phyloP scores from a whole-genome alignment of 2,797 vertebrate species.

The Podarcis lilfordi region DNA sequence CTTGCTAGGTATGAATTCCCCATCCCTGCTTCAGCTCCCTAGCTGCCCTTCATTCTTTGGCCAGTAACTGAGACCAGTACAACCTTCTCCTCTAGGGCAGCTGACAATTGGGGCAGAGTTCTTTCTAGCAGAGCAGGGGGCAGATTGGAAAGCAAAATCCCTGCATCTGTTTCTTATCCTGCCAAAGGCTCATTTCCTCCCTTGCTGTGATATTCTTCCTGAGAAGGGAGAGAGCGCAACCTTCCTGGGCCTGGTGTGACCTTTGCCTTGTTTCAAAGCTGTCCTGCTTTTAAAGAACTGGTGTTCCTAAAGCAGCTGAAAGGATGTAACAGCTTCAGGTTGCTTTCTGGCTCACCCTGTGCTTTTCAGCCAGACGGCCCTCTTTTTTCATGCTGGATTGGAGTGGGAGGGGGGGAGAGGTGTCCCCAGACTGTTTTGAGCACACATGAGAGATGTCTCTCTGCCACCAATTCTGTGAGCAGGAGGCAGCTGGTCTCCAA shows the following conservation, averaged over 20 bases:
- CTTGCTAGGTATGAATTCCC: not conserved
- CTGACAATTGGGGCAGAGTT: not conserved
- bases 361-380: not conserved
- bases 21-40: not conserved
- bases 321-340: not conserved
- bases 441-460: not conserved
- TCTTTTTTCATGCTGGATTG: not conserved
- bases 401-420: not conserved
- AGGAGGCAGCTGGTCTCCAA: not conserved
- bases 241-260: not conserved
- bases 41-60: not conserved
- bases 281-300: not conserved
- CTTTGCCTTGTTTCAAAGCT: not conserved
- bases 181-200: not conserved
- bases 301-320: not conserved
- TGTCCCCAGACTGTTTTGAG: too few relatives aligned
- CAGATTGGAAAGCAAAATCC: too few relatives aligned
- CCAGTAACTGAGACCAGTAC: not conserved
- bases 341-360: not conserved
- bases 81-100: not conserved
- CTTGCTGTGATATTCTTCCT: not conserved
- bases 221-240: not conserved
- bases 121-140: not conserved
- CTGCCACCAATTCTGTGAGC: not conserved
- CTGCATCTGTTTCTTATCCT: not conserved